Evolutionary conservation across 2,113 vertebrate species (phyloP).

Genomic region (Rhynchomys soricoides): DNA sequence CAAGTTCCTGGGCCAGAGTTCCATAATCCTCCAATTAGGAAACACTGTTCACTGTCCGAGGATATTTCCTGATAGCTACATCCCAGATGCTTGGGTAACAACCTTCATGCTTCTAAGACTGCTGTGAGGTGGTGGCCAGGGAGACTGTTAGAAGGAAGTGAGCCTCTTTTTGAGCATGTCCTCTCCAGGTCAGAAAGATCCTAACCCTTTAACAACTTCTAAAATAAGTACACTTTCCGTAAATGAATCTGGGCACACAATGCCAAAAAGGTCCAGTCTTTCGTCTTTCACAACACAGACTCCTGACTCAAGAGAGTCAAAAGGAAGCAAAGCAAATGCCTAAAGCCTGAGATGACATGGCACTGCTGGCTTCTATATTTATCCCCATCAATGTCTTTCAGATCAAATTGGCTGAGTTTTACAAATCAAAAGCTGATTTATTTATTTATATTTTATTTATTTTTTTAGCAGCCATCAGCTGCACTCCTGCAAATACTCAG

Average conservation of each 20-base stretch:
- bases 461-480: constrained; percentile 78
- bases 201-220: neutral
- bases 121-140: too few relatives aligned
- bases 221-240: neutral
- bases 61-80: neutral
- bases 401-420: constrained; percentile 78
- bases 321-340: constrained; percentile 20
- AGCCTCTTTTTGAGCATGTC: neutral
- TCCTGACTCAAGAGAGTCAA: constrained; percentile 13
- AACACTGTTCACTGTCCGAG: neutral
- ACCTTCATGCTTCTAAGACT: neutral
- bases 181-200: neutral
- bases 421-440: constrained; percentile 79
- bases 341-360: constrained; percentile 36
- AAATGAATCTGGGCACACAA: neutral
- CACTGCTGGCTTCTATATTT: constrained; percentile 64
- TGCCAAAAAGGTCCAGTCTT: constrained; percentile 12
- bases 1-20: neutral
- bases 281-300: neutral
- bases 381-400: constrained; percentile 74
- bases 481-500: constrained; percentile 72
- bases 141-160: too few relatives aligned
- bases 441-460: constrained; percentile 59
- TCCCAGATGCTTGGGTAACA: neutral
- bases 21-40: neutral